Percentiles rank a stretch among this genome's conserved stretches.
These are phyloP conservation scores for Burhinus oedicnemus DNA, from an alignment of 2,113 vertebrate species.

Conservation along the genomic window DNA sequence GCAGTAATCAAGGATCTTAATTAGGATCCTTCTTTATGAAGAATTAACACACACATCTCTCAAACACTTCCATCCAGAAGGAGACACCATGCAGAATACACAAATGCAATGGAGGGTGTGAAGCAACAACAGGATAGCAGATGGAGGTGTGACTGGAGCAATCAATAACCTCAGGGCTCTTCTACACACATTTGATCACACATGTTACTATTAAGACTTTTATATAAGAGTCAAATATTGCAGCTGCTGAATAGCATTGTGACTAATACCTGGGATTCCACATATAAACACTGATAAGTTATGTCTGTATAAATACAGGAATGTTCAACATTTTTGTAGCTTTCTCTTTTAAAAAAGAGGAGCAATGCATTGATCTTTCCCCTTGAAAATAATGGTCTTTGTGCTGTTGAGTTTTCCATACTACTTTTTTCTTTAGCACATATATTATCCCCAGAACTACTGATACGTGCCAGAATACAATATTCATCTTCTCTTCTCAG, in stretches of 20 bases:
- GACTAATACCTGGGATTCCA: not conserved
- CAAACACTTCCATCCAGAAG: not conserved
- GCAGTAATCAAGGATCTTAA: not conserved
- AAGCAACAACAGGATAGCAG: not conserved
- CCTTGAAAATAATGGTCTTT: not conserved
- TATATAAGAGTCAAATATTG: not conserved
- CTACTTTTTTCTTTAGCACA: not conserved
- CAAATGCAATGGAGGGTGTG: not conserved
- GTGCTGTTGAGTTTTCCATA: not conserved
- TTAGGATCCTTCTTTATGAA: not conserved
- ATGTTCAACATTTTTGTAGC: not conserved
- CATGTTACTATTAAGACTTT: not conserved
- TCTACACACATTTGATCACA: not conserved
- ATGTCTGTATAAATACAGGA: not conserved
- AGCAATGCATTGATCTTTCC: not conserved
- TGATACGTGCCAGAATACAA: not conserved
- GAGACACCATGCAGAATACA: not conserved
- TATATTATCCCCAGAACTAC: not conserved
- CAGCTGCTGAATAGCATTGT: not conserved
- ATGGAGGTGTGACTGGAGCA: not conserved
- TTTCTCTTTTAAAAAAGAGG: not conserved
- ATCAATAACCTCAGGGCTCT: not conserved
- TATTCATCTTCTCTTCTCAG: not conserved
- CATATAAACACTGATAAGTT: not conserved
- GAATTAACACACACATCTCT: not conserved